Conservation (phyloP, 2,113 vertebrate species). For the Procavia capensis region DNA sequence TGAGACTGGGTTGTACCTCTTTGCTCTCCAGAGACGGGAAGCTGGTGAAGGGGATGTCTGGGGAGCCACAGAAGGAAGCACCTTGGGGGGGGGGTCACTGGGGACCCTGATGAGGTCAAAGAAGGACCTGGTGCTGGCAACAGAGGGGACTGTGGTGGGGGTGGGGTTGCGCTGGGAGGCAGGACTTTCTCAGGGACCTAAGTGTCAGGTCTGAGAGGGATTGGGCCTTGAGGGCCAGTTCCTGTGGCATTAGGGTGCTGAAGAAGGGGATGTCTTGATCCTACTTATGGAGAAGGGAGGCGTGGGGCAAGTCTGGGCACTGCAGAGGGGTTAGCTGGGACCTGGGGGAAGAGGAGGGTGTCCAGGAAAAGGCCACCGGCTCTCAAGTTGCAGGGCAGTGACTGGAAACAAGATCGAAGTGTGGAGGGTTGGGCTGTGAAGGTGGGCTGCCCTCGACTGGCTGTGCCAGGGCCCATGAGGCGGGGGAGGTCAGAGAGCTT, state of each 20-base stretch:
- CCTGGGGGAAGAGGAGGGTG: neutral
- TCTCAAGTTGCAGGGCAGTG: neutral
- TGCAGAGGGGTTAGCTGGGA: neutral
- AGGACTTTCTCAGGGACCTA: neutral
- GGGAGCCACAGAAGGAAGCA: too few relatives aligned
- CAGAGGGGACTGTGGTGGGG: neutral
- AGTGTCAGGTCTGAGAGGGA: too few relatives aligned
- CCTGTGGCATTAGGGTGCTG: neutral
- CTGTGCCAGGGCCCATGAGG: neutral
- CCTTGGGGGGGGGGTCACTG: neutral
- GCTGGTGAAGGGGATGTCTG: accelerated
- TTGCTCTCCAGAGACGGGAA: neutral
- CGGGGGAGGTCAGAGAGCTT: neutral
- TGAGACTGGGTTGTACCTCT: neutral
- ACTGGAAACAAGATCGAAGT: neutral
- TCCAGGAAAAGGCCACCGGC: neutral
- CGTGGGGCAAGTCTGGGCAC: accelerated
- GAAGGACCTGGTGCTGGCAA: neutral
- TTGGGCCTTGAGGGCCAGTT: neutral
- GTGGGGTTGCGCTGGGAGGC: neutral
- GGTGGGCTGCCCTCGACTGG: neutral
- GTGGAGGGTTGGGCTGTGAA: neutral
- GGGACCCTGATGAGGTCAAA: neutral
- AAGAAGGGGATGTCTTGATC: neutral
- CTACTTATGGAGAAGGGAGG: neutral